Conservation (phyloP, 1,140 invertebrate species). For the Drosophila ogumai region DNA sequence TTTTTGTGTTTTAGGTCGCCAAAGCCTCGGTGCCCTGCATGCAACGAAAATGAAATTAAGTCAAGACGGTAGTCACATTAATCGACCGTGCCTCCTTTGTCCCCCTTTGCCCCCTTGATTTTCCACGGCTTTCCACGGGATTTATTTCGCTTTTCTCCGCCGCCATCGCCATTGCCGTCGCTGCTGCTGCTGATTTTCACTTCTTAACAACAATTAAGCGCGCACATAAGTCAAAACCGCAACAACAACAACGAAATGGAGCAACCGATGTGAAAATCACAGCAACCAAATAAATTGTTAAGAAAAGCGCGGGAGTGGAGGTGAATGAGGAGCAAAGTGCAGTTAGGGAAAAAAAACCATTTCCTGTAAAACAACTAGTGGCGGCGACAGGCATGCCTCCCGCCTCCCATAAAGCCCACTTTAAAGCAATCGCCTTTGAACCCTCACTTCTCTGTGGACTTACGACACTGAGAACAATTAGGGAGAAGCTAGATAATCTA, state of each 20-base stretch:
- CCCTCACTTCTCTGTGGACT: slow-evolving; percentile 6
- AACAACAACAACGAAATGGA: slow-evolving; percentile 75
- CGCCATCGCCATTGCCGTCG: background rate
- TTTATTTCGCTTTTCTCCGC: slow-evolving; percentile 67
- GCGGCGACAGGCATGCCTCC: slow-evolving; percentile 55
- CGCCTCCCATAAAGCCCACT: slow-evolving; percentile 28
- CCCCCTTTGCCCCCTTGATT: slow-evolving; percentile 41
- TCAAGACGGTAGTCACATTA: slow-evolving; percentile 81
- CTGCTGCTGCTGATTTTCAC: slow-evolving; percentile 69
- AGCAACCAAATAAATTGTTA: slow-evolving; percentile 41
- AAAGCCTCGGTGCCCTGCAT: slow-evolving; percentile 55
- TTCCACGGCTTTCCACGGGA: slow-evolving; percentile 62
- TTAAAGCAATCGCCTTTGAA: slow-evolving; percentile 63
- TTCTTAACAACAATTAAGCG: slow-evolving; percentile 82
- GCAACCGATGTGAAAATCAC: slow-evolving; percentile 64
- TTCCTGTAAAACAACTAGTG: slow-evolving; percentile 76
- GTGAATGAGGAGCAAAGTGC: slow-evolving; percentile 53
- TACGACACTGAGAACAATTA: background rate
- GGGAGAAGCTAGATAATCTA: background rate
- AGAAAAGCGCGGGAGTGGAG: slow-evolving; percentile 26
- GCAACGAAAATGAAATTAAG: slow-evolving; percentile 79
- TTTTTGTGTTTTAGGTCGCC: slow-evolving; percentile 55
- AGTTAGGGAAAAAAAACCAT: slow-evolving; percentile 65
- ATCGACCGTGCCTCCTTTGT: slow-evolving; percentile 50
- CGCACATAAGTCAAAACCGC: slow-evolving; percentile 81